A percentile compares a stretch with the other conserved stretches of the same genome.
These are phyloP conservation scores for Myrmecobius fasciatus DNA, from an alignment of 2,113 vertebrate species.

Conservation along the genomic window DNA sequence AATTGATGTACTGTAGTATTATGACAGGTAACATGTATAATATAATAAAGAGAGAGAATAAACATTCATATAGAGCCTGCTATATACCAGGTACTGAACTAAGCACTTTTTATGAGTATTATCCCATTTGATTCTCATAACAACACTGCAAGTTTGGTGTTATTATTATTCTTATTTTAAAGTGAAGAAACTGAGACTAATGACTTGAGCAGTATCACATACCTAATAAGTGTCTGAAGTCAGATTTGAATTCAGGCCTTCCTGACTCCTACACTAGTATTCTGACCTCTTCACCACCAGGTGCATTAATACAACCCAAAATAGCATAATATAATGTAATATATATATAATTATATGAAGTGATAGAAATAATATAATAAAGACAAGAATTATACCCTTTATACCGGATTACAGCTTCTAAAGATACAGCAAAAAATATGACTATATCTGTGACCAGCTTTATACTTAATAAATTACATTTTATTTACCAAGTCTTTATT, in stretches of 20 bases:
- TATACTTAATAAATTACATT: neutral
- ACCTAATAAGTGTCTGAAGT: neutral
- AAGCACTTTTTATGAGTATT: neutral
- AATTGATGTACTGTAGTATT: neutral
- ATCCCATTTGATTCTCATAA: neutral
- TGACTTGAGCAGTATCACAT: neutral
- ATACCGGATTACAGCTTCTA: neutral
- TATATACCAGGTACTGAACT: neutral
- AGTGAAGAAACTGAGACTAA: neutral
- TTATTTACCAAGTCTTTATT: neutral
- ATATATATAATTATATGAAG: neutral
- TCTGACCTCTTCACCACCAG: neutral
- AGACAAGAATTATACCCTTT: neutral
- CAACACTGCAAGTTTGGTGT: neutral
- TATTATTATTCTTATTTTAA: neutral
- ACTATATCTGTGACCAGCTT: neutral
- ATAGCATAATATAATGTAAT: neutral
- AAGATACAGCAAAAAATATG: neutral
- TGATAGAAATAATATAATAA: neutral
- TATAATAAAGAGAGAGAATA: neutral
- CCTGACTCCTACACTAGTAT: neutral
- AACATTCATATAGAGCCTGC: neutral
- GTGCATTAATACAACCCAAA: neutral
- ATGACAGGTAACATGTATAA: neutral
- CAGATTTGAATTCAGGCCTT: neutral